These are phyloP conservation scores for Drosophila parabipectinata DNA, from an alignment of 1,140 invertebrate species.

Conservation along the genomic window DNA sequence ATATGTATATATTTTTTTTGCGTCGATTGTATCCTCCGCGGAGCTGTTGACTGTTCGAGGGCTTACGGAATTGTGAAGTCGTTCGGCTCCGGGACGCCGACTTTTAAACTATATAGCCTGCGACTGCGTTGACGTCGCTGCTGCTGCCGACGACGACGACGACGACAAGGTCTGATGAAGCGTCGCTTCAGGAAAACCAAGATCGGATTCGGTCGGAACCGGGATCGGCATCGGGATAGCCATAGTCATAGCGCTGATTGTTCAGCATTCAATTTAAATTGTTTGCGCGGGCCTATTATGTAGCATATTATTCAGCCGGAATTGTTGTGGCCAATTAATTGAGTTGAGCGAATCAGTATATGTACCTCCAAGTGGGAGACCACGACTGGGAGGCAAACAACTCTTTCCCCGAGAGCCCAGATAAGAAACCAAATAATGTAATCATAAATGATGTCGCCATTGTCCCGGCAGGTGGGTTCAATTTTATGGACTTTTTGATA, in stretches of 20 bases:
- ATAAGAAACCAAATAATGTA: neutral
- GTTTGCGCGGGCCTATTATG: conserved; percentile 12
- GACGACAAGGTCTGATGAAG: neutral
- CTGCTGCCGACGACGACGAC: neutral
- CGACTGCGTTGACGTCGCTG: neutral
- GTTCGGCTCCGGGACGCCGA: conserved; percentile 14
- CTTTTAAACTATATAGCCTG: conserved; percentile 47
- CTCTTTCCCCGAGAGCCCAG: conserved; percentile 3
- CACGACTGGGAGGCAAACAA: conserved; percentile 8
- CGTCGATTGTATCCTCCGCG: conserved; percentile 30
- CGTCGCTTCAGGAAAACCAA: conserved; percentile 13
- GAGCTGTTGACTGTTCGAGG: conserved; percentile 49
- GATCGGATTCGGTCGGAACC: conserved; percentile 15
- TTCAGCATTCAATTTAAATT: conserved; percentile 71
- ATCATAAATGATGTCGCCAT: conserved; percentile 14
- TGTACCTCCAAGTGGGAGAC: conserved; percentile 6
- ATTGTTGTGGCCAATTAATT: conserved; percentile 60
- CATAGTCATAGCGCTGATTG: conserved; percentile 44
- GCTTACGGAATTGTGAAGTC: conserved; percentile 52
- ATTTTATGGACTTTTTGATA: conserved; percentile 11
- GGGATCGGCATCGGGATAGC: conserved; percentile 2
- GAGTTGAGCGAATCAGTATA: conserved; percentile 60
- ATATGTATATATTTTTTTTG: conserved; percentile 24
- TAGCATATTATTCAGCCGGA: conserved; percentile 47
- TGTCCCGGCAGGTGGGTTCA: neutral